These are phyloP conservation scores for Protophormia terraenovae DNA, from an alignment of 2,888 invertebrate species.

Conservation along the genomic window DNA sequence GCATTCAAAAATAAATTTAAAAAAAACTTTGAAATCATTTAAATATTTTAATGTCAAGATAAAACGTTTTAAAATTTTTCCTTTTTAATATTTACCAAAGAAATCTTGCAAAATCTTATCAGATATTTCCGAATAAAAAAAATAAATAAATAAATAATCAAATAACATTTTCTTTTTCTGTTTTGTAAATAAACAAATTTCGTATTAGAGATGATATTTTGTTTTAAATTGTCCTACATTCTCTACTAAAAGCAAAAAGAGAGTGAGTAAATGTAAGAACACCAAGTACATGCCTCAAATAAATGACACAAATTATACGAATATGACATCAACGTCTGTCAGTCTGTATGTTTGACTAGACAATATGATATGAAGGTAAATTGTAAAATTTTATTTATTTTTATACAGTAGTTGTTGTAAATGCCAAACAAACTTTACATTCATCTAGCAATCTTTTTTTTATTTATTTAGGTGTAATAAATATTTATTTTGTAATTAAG, in stretches of 20 bases:
- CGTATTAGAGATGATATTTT: not conserved
- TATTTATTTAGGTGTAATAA: not conserved
- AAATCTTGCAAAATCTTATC: conserved; percentile 34
- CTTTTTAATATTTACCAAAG: not conserved
- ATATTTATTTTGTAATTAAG: conserved; percentile 6
- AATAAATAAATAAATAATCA: not conserved
- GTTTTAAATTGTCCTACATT: not conserved
- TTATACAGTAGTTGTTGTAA: not conserved
- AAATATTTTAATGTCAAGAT: conserved; percentile 22
- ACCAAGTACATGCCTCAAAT: not conserved
- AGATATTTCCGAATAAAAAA: no score
- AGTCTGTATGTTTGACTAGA: no score
- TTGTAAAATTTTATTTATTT: not conserved
- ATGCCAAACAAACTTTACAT: not conserved
- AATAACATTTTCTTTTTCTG: not conserved
- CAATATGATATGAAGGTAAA: not conserved
- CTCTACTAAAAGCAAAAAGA: not conserved
- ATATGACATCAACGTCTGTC: not conserved
- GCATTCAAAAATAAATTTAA: not conserved
- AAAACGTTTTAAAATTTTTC: not conserved
- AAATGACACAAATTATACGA: not conserved
- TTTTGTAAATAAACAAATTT: not conserved
- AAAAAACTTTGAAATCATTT: not conserved
- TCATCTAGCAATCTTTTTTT: not conserved
- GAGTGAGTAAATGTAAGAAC: not conserved